phyloP scores from a whole-genome alignment of 1,140 invertebrate species.

The Ostrea denselamellosa region DNA sequence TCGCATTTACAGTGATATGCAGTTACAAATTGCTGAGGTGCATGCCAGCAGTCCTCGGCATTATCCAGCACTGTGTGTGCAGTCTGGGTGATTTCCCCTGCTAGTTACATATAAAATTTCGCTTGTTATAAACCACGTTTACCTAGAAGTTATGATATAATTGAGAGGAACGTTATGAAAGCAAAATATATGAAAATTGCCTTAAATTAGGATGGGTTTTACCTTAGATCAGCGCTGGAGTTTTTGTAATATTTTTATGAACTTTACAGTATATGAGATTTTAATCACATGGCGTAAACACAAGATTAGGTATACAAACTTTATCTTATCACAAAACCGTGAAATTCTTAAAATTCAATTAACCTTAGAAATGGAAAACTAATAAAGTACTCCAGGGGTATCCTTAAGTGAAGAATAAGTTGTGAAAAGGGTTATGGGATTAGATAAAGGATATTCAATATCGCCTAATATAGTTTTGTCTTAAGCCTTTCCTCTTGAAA shows the following conservation, averaged over 20 bases:
- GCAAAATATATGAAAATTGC: constrained; percentile 5
- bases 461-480: constrained; percentile 33
- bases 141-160: constrained; percentile 10
- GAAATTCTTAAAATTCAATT: constrained; percentile 40
- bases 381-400: constrained; percentile 15
- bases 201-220: neutral
- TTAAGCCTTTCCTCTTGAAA: constrained; percentile 30
- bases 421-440: constrained; percentile 26
- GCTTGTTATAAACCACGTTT: neutral
- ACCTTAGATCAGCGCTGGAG: neutral
- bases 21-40: constrained; percentile 29
- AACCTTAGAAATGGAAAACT: constrained; percentile 31
- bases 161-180: neutral
- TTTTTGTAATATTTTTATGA: constrained; percentile 32
- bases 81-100: constrained; percentile 22
- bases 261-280: constrained; percentile 33
- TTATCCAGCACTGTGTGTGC: neutral
- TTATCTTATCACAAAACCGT: constrained; percentile 30
- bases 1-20: constrained; percentile 32
- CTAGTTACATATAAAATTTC: neutral
- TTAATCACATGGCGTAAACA: constrained; percentile 23
- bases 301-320: neutral
- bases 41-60: neutral
- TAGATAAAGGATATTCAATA: constrained; percentile 40
- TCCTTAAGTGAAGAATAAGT: constrained; percentile 24